phyloP scores from a whole-genome alignment of 2,797 vertebrate species.

The Brachyrhaphis roseni region DNA sequence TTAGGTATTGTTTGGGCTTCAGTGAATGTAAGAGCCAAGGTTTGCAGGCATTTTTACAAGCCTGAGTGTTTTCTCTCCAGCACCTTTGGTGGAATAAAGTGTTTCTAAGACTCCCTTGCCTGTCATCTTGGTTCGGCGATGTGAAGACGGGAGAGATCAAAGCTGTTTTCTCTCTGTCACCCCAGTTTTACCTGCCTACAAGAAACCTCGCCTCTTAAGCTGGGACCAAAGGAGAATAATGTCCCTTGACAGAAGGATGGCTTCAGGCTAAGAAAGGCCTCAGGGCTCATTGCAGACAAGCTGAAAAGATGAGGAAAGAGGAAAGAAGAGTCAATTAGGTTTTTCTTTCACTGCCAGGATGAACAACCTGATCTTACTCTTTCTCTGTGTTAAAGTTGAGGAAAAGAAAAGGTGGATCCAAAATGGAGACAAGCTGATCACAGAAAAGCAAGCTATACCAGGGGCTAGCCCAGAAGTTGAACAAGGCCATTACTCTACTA shows the following conservation, averaged over 20 bases:
- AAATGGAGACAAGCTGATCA: slow-evolving; percentile 56
- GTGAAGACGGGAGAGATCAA: slow-evolving; percentile 72
- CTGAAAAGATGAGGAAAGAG: slow-evolving; percentile 56
- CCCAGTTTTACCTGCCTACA: slow-evolving; percentile 73
- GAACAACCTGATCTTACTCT: slow-evolving; percentile 62
- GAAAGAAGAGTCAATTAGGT: slow-evolving; percentile 74
- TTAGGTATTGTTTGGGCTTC: slow-evolving; percentile 72
- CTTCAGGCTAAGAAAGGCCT: slow-evolving; percentile 73
- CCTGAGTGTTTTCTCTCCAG: slow-evolving; percentile 68
- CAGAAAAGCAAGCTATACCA: slow-evolving; percentile 43
- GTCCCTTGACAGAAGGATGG: slow-evolving; percentile 73
- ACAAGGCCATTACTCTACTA: slow-evolving; percentile 41
- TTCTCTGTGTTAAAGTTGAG: slow-evolving; percentile 42
- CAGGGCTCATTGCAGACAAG: slow-evolving; percentile 74
- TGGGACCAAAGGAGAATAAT: slow-evolving; percentile 77
- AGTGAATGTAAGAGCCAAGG: slow-evolving; percentile 67
- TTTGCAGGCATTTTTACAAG: slow-evolving; percentile 74
- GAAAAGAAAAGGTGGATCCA: slow-evolving; percentile 26
- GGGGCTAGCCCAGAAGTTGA: slow-evolving; percentile 58
- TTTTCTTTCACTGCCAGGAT: slow-evolving; percentile 69
- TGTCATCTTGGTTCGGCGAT: slow-evolving; percentile 73
- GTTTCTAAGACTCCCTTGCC: slow-evolving; percentile 71
- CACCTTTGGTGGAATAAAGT: slow-evolving; percentile 77
- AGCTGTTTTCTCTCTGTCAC: slow-evolving; percentile 74
- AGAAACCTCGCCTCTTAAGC: slow-evolving; percentile 72